Base-by-base conservation (phyloP, 53 echinoderm and acorn worm species). In the Holothuria leucospilota region DNA sequence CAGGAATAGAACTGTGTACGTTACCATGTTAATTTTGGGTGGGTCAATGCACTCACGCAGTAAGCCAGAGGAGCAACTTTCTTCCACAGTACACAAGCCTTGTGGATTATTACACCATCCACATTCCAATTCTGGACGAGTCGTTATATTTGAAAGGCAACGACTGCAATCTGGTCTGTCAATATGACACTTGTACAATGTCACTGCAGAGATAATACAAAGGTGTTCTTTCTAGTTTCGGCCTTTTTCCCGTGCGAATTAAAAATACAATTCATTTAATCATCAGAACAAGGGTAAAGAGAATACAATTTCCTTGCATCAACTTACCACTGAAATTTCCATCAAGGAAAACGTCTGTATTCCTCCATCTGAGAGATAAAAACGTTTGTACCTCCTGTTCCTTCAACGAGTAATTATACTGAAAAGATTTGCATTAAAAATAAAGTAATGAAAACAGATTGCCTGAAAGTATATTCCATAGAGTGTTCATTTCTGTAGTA, bases 171-270 rank as follows among this genome's bases (percentile, higher is more conserved):
- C 93, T 42, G 85, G 85, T 42, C 93, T 77, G 0, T 85, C 59
- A 10, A 84, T 85, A 13, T 64, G 42, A 85, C 93, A 93, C 39
- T 93, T 87, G 85, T 90, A 93, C 27, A 93, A 63, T 14, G 85
- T 93, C 7, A 93, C 93, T 93, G 81, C 18, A 23, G 78, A 14
- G 25, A 84, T 39, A 49, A 62, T 68, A 20, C 10, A 10, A 64
- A 28, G 9, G 65, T 26, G 65, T 26, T 20, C 10, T 64, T 24
- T 12, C 11, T 0, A 9, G 46, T 46, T 0, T 46, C 6, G 46
- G 8, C 46, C 0, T 46, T 46, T 46, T 8, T 46, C 6, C 34
- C 3, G 3, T 46, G 6, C 11, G 46, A 46, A 46, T 46, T 34
- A 34, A 34, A 34, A 34, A 34, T 34, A 34, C 34, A 34, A 34